Base-by-base conservation (phyloP, 2,888 invertebrate genomes). In the Drosophila paracracens region DNA sequence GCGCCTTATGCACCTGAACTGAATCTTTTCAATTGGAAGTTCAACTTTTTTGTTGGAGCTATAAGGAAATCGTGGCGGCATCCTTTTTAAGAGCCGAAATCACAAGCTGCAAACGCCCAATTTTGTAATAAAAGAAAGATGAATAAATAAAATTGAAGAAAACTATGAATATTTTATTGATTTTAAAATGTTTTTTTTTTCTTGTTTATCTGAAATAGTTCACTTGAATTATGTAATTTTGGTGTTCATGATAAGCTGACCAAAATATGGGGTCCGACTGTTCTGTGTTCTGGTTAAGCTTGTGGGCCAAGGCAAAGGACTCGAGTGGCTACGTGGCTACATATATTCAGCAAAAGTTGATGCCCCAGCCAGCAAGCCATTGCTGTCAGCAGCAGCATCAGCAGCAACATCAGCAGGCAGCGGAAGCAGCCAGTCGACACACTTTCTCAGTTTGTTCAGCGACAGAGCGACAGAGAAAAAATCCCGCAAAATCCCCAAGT, bases 331-430 rank as follows among this genome's bases (percentile, higher is more conserved):
- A 46, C 25, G 21, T 8, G 25, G 25, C 21, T 2, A 53, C 11
- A 36, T 54, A 18, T 27, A 54, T 76, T 75, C 74, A 75, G 74
- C 74, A 16, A 13, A 50, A 16, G 16, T n/a, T 18, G 48, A n/a
- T 67, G n/a, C 66, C 78, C 78, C 67, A 59, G 40, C 25, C 46
- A 46, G 46, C 46, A 16, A 25, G 25, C 46, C 8, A 43, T n/a
- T 21, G 27, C 25, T 18, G 11, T n/a, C 2, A 36, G 51, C 13
- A 54, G 52, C 59, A 64, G 58, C 68, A 68, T 65, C 60, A 54
- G 35, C 51, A 61, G 62, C 35, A 65, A 25, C 50, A 18, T 25
- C 43, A n/a, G 52, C n/a, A 4, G 31, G 33, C 16, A 33, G 10
- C 33, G 29, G 27, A 16, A n/a, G 51, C 18, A 29, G 31, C n/a